phyloP scores from a whole-genome alignment of 1,140 invertebrate species.

The Pseudoatta argentina region DNA sequence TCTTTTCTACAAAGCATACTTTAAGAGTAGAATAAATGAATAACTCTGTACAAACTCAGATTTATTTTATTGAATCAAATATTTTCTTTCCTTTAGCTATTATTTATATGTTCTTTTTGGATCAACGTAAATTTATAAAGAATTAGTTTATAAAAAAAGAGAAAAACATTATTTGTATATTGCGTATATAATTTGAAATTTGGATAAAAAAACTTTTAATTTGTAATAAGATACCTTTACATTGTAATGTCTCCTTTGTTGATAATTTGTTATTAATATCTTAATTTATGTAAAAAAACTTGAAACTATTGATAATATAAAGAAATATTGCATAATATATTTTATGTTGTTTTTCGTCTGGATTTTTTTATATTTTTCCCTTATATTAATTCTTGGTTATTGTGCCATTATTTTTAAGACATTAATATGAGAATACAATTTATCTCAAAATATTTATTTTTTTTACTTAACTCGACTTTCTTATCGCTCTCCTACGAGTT shows the following conservation, averaged over 20 bases:
- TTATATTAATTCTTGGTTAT: neutral
- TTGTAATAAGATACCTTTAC: conserved; percentile 69
- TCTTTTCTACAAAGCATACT: conserved; percentile 59
- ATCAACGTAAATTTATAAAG: conserved; percentile 32
- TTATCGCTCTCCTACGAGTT: neutral
- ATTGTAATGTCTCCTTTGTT: conserved; percentile 74
- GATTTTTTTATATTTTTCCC: neutral
- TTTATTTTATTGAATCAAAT: conserved; percentile 37
- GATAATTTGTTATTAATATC: conserved; percentile 79
- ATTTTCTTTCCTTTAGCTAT: conserved; percentile 60
- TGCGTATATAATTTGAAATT: conserved; percentile 73
- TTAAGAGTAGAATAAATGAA: conserved; percentile 52
- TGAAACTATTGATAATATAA: conserved; percentile 22
- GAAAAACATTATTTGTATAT: conserved; percentile 42
- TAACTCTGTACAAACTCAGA: conserved; percentile 24
- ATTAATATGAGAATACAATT: conserved; percentile 6
- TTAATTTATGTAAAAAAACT: conserved; percentile 81
- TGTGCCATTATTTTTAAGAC: conserved; percentile 49
- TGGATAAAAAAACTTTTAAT: conserved; percentile 67
- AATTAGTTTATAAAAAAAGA: conserved; percentile 3
- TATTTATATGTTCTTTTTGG: conserved; percentile 60
- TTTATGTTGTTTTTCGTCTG: conserved; percentile 47
- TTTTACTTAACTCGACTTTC: neutral
- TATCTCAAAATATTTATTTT: conserved; percentile 6
- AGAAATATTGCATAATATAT: conserved; percentile 60